These are phyloP conservation scores for Hirtodrosophila duncani DNA, from an alignment of 2,888 invertebrate species.

Conservation along the genomic window DNA sequence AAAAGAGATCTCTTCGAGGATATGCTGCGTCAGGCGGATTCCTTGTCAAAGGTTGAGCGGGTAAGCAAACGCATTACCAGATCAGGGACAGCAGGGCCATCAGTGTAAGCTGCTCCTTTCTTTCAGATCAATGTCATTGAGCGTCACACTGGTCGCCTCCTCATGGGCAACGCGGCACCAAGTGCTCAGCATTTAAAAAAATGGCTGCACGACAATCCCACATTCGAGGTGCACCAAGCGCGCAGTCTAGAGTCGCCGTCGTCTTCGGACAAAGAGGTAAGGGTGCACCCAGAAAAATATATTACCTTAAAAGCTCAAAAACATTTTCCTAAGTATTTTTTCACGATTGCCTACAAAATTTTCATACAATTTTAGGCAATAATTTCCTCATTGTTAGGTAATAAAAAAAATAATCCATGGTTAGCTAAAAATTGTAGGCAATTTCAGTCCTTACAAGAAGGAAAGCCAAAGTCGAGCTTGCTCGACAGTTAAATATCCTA, in stretches of 20 bases:
- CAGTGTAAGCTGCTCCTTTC: neutral
- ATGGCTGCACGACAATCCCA: slow-evolving; percentile 92
- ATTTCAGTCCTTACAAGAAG: too few relatives aligned
- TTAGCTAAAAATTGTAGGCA: too few relatives aligned
- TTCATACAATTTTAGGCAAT: too few relatives aligned
- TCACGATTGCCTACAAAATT: too few relatives aligned
- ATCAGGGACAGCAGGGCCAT: slow-evolving; percentile 76
- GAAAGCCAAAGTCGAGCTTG: too few relatives aligned
- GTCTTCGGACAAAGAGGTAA: slow-evolving; percentile 74
- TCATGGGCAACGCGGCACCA: slow-evolving; percentile 90
- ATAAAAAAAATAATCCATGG: too few relatives aligned
- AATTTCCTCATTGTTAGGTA: too few relatives aligned
- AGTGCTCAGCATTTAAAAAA: slow-evolving; percentile 87
- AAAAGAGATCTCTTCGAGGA: slow-evolving; percentile 77
- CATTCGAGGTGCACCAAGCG: slow-evolving; percentile 89
- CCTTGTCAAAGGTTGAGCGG: slow-evolving; percentile 75
- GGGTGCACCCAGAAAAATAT: too few relatives aligned
- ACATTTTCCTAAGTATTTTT: too few relatives aligned
- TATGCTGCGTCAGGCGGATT: slow-evolving; percentile 70
- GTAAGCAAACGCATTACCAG: slow-evolving; percentile 72
- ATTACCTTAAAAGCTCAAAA: slow-evolving; percentile 11
- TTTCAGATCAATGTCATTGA: slow-evolving; percentile 88
- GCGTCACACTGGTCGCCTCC: slow-evolving; percentile 85
- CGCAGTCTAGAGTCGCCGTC: slow-evolving; percentile 80
- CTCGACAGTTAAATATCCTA: too few relatives aligned